These are phyloP conservation scores for Rhagoletis zephyria DNA, from an alignment of 1,140 invertebrate genomes.

Conservation along the genomic window DNA sequence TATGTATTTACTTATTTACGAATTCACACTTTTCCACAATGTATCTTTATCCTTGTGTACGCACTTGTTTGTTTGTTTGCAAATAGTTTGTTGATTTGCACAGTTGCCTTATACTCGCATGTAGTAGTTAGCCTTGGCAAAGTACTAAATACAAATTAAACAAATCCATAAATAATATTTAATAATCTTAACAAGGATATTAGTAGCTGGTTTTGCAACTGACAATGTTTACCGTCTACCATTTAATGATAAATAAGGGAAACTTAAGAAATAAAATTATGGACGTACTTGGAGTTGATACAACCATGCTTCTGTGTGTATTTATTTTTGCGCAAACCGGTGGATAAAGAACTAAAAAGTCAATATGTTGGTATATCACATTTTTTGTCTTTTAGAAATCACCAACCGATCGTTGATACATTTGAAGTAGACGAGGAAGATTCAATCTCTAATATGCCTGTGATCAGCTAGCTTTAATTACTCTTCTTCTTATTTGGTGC, in stretches of 20 bases:
- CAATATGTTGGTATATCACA: too few relatives aligned
- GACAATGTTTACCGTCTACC: constrained; percentile 21
- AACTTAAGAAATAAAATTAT: constrained; percentile 42
- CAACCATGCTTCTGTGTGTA: too few relatives aligned
- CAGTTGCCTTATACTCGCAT: constrained; percentile 14
- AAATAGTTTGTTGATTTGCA: neutral
- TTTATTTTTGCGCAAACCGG: too few relatives aligned
- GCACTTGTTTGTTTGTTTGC: neutral
- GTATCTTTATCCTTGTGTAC: too few relatives aligned
- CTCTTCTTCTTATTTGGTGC: too few relatives aligned
- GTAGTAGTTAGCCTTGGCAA: constrained; percentile 53
- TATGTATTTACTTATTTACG: neutral
- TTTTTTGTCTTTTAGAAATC: too few relatives aligned
- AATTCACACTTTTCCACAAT: neutral
- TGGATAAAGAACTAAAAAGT: too few relatives aligned
- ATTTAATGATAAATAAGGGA: constrained; percentile 15
- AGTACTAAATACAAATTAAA: constrained; percentile 73
- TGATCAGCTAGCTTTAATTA: too few relatives aligned
- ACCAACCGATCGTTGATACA: too few relatives aligned
- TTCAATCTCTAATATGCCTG: too few relatives aligned
- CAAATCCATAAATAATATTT: constrained; percentile 74
- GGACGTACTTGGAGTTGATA: too few relatives aligned
- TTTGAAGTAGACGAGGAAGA: too few relatives aligned
- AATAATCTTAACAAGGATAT: constrained; percentile 73
- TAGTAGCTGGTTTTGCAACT: constrained; percentile 61